phyloP scores from a whole-genome alignment of 2,888 invertebrate species.

The Xestia c-nigrum region DNA sequence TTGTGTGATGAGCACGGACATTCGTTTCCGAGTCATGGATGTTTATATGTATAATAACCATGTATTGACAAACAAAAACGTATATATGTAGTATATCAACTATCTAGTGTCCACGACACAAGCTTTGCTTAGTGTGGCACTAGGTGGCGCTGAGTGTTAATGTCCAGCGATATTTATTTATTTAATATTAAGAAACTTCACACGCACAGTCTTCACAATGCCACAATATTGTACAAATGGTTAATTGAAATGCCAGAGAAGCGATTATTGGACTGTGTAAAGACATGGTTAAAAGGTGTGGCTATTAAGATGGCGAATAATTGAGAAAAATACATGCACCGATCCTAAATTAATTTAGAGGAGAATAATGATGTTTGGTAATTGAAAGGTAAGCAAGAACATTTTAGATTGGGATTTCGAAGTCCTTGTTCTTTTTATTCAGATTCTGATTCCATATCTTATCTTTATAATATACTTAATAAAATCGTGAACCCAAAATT shows the following conservation, averaged over 20 bases:
- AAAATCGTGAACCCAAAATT: conserved; percentile 24
- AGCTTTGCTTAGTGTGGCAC: too few relatives aligned
- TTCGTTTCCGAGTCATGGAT: too few relatives aligned
- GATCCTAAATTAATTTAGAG: not conserved
- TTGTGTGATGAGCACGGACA: too few relatives aligned
- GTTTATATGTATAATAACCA: too few relatives aligned
- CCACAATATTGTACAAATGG: not conserved
- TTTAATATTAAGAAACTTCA: conserved; percentile 39
- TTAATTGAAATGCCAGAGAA: not conserved
- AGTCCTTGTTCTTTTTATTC: conserved; percentile 7
- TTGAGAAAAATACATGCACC: not conserved
- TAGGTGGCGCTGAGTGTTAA: too few relatives aligned
- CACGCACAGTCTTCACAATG: conserved; percentile 4
- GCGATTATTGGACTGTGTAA: not conserved
- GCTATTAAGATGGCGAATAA: not conserved
- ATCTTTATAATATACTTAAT: conserved; percentile 37
- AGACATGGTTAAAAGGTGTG: not conserved
- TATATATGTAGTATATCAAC: too few relatives aligned
- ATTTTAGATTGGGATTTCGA: not conserved
- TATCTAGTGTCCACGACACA: too few relatives aligned
- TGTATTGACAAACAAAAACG: too few relatives aligned
- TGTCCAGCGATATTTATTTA: too few relatives aligned
- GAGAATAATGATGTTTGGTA: not conserved
- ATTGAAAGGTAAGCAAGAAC: not conserved
- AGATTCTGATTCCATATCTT: conserved; percentile 26